These are phyloP conservation scores for Euphonia xanthogaster DNA, from an alignment of 2,797 vertebrate genomes.

Conservation along the genomic window DNA sequence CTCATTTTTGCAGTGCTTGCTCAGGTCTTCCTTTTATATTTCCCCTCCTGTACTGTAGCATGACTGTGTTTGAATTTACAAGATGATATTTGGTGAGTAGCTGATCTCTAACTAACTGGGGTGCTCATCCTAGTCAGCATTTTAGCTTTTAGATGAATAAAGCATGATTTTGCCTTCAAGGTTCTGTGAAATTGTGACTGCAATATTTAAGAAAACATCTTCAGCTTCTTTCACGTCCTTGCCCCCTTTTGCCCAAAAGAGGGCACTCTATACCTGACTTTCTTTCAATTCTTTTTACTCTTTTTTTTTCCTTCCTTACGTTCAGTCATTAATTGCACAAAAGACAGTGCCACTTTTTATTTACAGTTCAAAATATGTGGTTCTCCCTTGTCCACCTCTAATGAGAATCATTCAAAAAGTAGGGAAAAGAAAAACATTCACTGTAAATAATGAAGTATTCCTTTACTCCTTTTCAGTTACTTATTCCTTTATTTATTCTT, in stretches of 20 bases:
- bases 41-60: not conserved
- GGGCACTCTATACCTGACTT: conserved; percentile 35
- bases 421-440: not conserved
- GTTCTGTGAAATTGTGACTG: not conserved
- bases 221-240: not conserved
- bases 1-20: not conserved
- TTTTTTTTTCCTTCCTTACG: rapidly evolving
- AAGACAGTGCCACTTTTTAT: not conserved
- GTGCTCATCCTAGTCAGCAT: not conserved
- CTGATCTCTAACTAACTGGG: not conserved
- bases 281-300: not conserved
- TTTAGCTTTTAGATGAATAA: conserved; percentile 21
- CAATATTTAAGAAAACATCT: not conserved
- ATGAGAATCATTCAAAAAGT: not conserved
- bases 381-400: not conserved
- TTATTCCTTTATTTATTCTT: not conserved
- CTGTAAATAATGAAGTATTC: not conserved
- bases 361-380: not conserved
- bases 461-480: not conserved
- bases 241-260: not conserved
- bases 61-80: not conserved
- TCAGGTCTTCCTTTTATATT: not conserved
- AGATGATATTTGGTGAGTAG: not conserved
- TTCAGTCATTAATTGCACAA: not conserved
- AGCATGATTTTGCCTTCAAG: not conserved